Evolutionary conservation across 2,797 vertebrate genomes (phyloP), one percentile per base, ranked within the genome.

Genomic region (Thalassophryne amazonica): DNA sequence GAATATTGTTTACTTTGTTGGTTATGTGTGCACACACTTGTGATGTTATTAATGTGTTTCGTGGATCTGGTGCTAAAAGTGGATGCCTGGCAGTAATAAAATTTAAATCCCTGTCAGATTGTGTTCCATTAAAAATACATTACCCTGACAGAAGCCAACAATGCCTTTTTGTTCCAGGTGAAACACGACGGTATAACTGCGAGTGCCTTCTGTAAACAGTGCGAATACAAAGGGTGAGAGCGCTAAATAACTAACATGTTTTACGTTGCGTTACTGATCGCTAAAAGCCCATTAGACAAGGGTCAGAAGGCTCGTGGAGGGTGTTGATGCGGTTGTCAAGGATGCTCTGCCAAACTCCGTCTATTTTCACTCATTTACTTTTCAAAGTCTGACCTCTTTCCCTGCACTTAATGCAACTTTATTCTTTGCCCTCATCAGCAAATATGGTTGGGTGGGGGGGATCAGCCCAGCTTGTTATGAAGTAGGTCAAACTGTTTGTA

Each of bases 381-480:
- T 75, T 85, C 73, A 84, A 85, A 84, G 72, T 53, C 61, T 54
- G 47, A 54, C 60, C 53, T 65, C 33, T 20, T 58, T 73, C 49
- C 22, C 16, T 40, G 32, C 46, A 60, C 48, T 67, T 78, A 79
- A 68, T 75, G 41, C 21, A 35, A 68, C 79, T 83, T 86, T 80
- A 57, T 81, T 78, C 72, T 88, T 86, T 68, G 59, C 76, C 80
- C 63, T 87, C 76, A 80, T 90, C 78, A 84, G 82, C 78, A 89
- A 83, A 86, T 83, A 74, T 70, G 53, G 57, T 60, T n/a, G 60
- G 73, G 62, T 43, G 31, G 41, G 43, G 68, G 59, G 78, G 63
- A 75, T 74, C 65, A 36, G 53, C 21, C 72, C 78, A 76, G 9
- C 69, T 65, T 85, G 78, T 63, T 72, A 48, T 69, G 65, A 86